These are phyloP conservation scores for Fulmarus glacialis DNA, from an alignment of 2,113 vertebrate genomes.

Conservation along the genomic window DNA sequence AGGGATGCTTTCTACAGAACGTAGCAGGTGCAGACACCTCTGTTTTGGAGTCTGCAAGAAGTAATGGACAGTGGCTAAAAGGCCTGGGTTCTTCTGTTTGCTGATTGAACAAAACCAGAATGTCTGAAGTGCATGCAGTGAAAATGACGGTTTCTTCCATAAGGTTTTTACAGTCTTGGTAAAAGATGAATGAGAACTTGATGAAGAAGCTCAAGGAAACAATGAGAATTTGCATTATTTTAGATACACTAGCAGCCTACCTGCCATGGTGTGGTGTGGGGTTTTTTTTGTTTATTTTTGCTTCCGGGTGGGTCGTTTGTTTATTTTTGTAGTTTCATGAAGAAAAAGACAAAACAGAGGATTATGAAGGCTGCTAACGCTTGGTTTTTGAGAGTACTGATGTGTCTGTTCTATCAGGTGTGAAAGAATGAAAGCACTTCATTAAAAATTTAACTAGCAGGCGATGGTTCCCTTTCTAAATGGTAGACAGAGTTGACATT, in stretches of 20 bases:
- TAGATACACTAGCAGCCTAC: not conserved
- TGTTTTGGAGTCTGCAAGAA: not conserved
- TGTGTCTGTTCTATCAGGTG: not conserved
- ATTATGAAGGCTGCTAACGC: not conserved
- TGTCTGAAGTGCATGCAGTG: not conserved
- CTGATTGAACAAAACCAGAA: not conserved
- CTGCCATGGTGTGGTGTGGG: not conserved
- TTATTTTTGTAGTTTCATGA: not conserved
- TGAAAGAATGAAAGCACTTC: not conserved
- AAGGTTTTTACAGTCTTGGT: not conserved
- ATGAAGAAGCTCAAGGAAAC: not conserved
- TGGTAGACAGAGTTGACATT: not conserved
- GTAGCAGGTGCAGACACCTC: no score
- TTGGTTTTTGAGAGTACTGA: no score
- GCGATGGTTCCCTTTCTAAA: not conserved
- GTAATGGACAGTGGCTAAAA: not conserved
- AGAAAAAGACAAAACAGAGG: not conserved
- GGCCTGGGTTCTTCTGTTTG: not conserved
- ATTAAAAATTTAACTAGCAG: no score
- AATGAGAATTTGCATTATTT: not conserved
- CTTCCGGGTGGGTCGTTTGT: not conserved
- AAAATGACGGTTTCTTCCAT: not conserved
- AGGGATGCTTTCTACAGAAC: not conserved
- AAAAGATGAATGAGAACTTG: not conserved
- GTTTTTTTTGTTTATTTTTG: not conserved